phyloP scores from a whole-genome alignment of 2,113 vertebrate genomes.

The Ciconia stormi region DNA sequence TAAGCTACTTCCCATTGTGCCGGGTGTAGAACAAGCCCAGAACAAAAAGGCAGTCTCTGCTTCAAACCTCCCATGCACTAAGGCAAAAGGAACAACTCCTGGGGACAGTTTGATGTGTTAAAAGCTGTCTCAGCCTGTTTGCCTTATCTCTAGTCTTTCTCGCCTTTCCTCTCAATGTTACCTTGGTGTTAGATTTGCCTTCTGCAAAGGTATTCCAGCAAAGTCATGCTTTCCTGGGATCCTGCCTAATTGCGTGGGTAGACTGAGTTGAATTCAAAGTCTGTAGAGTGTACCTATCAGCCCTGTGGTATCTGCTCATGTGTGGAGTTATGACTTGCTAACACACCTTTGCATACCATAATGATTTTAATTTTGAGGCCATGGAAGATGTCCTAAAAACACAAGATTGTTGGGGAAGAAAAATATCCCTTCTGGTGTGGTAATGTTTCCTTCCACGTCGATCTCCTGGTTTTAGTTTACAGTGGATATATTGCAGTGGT shows the following conservation, averaged over 20 bases:
- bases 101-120: background rate
- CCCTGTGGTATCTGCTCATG: background rate
- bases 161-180: background rate
- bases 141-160: background rate
- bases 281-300: background rate
- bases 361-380: background rate
- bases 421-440: fast-evolving
- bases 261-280: background rate
- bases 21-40: background rate
- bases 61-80: background rate
- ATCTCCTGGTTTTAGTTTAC: background rate
- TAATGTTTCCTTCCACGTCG: fast-evolving
- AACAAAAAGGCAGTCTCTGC: background rate
- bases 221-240: background rate
- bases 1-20: background rate
- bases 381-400: background rate
- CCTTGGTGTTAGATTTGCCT: background rate
- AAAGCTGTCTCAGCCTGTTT: background rate
- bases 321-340: background rate
- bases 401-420: background rate
- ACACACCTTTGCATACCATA: fast-evolving
- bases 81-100: background rate
- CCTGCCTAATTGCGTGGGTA: background rate
- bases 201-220: background rate
- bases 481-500: fast-evolving